Percentiles rank a stretch among this genome's conserved stretches.
Evolutionary conservation across 1,140 invertebrate species (phyloP).

Genomic region (Hirudo medicinalis): DNA sequence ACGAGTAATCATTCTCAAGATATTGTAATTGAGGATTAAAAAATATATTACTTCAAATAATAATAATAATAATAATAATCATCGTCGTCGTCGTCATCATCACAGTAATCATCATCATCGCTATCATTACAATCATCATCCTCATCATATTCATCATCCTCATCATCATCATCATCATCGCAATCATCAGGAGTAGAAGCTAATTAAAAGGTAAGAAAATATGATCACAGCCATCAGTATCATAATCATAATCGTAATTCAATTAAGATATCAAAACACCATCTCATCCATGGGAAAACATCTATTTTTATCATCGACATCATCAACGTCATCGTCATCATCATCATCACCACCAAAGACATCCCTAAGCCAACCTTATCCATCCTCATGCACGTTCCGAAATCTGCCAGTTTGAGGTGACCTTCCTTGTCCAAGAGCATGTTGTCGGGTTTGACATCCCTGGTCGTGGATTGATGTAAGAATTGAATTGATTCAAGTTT

Average conservation of each 20-base stretch:
- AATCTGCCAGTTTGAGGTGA: constrained; percentile 93
- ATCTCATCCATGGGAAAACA: too few relatives aligned
- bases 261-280: too few relatives aligned
- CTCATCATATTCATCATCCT: not conserved
- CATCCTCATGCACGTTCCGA: constrained; percentile 98
- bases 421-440: constrained; percentile 88
- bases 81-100: constrained; percentile 6
- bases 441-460: constrained; percentile 98
- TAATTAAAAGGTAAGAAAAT: not conserved
- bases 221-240: not conserved
- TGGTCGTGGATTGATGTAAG: constrained; percentile 24
- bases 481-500: too few relatives aligned
- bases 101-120: constrained; percentile 3
- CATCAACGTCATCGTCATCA: too few relatives aligned
- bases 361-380: constrained; percentile 49
- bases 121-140: constrained; percentile 7
- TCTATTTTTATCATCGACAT: too few relatives aligned
- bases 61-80: not conserved
- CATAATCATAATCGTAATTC: too few relatives aligned
- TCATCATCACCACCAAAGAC: too few relatives aligned
- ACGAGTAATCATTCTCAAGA: too few relatives aligned
- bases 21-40: too few relatives aligned
- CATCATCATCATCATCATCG: too few relatives aligned
- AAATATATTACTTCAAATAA: not conserved
- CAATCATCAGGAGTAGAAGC: not conserved